Percentiles rank a stretch among this genome's conserved stretches.
phyloP scores from a whole-genome alignment of 2,888 invertebrate genomes.

The Petrophora chlorosata region DNA sequence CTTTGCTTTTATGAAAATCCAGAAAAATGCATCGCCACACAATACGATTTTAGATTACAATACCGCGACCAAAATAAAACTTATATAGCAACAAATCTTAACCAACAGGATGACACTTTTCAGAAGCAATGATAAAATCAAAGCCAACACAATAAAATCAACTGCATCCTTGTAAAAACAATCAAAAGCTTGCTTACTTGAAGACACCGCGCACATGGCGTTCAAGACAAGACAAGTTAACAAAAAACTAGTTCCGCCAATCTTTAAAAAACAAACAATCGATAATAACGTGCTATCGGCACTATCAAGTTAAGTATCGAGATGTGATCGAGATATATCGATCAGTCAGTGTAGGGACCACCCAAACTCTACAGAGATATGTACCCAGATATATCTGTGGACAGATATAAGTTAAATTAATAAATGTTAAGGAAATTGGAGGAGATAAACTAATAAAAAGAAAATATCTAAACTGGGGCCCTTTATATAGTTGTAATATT shows the following conservation, averaged over 20 bases:
- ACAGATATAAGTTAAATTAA: slow-evolving; percentile 18
- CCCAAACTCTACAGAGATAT: slow-evolving; percentile 45
- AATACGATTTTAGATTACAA: neutral
- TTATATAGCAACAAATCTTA: neutral
- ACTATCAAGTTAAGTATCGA: slow-evolving; percentile 45
- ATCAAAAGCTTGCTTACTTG: neutral
- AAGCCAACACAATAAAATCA: neutral
- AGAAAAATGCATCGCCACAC: too few species aligned
- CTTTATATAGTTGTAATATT: neutral
- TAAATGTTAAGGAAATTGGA: slow-evolving; percentile 21
- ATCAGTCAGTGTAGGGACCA: slow-evolving; percentile 63
- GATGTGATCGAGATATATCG: slow-evolving; percentile 49
- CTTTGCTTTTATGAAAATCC: too few species aligned
- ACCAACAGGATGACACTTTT: neutral
- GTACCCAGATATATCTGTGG: slow-evolving; percentile 9
- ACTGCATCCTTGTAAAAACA: slow-evolving; percentile 3
- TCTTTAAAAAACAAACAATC: slow-evolving; percentile 41
- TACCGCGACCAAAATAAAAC: neutral
- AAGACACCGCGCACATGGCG: slow-evolving; percentile 2
- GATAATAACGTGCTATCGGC: slow-evolving; percentile 47
- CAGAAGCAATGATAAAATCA: neutral
- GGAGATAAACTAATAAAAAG: slow-evolving; percentile 26
- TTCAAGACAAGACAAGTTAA: slow-evolving; percentile 13
- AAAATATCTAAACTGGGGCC: neutral
- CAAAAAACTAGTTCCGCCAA: slow-evolving; percentile 30